Evolutionary conservation across 1,140 invertebrate species (phyloP), one percentile per base, ranked within the genome.

Genomic region (Drosophila willistoni): DNA sequence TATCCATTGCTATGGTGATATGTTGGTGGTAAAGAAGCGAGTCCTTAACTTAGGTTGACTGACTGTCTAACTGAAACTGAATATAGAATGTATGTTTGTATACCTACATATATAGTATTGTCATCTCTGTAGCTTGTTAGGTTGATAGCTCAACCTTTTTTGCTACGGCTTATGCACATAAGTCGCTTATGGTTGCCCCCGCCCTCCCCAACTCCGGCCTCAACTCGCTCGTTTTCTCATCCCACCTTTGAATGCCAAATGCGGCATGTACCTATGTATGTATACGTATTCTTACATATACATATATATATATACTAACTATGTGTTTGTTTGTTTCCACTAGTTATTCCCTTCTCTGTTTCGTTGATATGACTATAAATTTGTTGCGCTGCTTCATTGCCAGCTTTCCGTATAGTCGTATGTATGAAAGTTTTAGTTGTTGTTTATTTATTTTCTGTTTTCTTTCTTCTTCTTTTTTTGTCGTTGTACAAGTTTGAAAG

Each of bases 121-220:
- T 56, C 59, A 54, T 41, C 25, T 33, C 61, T 25, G 41, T 66
- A 59, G 69, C 83, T 87, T 82, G 85, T 83, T 67, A 82, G 76
- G 57, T 79, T 87, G 83, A 82, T 86, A 79, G 83, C 73, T 87
- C 69, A 77, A 82, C 71, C 69, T 51, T 51, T 81, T 76, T 86
- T 79, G 64, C 67, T 68, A 61, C 56, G 72, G 83, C 83, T 86
- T 87, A 87, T 87, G 84, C 79, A 87, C 79, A 77, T 86, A 86
- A 86, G 83, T 83, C 83, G 83, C 85, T 86, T 86, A 86, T 87
- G 79, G 83, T 86, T 56, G 85, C 75, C 74, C 83, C 19, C 74
- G 79, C 19, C 19, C 19, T 22, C 19, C 70, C 12, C 6, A 29
- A 39, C 36, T 13, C 10, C 12, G 36, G 10, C 36, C 36, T 39